Evolutionary conservation across 2,797 vertebrate genomes (phyloP), one percentile per base, ranked within the genome.

Genomic region (Dromococcyx pavoninus): DNA sequence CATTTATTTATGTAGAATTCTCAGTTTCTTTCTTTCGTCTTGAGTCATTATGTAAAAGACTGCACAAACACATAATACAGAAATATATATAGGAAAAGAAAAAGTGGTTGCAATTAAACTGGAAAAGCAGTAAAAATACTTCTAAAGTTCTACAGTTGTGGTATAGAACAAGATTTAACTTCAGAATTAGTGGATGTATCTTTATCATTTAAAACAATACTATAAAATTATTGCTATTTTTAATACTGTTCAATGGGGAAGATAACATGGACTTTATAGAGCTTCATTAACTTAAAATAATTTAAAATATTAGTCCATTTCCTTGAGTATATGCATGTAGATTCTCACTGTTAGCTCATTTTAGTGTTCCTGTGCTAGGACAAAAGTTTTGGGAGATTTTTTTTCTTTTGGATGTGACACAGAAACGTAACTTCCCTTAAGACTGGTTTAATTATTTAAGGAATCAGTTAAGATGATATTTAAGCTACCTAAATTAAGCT

Each of bases 131-230:
- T 62, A 60, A 78, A 94, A 79, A 93, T 5, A 88, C 17, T 88
- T 95, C 11, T 80, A 27, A 83, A 30, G 30, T 51, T 78, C 28
- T 92, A 16, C 71, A 25, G 53, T 74, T 23, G 23, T 64, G 33
- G 15, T 76, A 44, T 32, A 90, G 22, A 32, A 70, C 30, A 53
- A 24, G 41, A 64, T 73, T 58, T 87, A 7, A 27, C 44, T 58
- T 84, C 50, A 82, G 53, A 37, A 16, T 62, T 48, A 66, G 17
- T 57, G n/a, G 50, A 11, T 69, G 18, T 75, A 7, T 83, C 11
- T 94, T 75, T 93, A 35, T 41, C 44, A 87, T 62, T 88, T 92
- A 89, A 82, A 95, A 56, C 76, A 61, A 33, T 62, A 44, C 3
- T 65, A 22, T 90, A 50, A 90, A 66, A 76, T 81, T 46, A 69